Evolutionary conservation across 2,797 vertebrate genomes (phyloP), one percentile per base, ranked within the genome.

Genomic region (Typhlichthys eigenmanni): DNA sequence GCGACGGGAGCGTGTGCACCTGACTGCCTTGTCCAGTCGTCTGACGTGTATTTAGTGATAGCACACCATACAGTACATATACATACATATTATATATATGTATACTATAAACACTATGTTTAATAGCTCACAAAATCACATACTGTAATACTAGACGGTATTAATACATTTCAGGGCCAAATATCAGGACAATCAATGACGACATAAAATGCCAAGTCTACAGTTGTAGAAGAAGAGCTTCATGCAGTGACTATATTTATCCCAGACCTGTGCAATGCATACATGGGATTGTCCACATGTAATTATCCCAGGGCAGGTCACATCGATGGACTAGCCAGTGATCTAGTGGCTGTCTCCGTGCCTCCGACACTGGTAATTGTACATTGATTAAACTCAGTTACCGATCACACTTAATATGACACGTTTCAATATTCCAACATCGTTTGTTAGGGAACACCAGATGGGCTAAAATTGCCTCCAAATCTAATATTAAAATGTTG

Each of bases 341-440:
- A 77, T 51, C 19, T 8, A 51, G 17, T 19, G 54, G 66, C 70
- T 72, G 69, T 59, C 58, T 71, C 45, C 45, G 45, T 10, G 56
- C 49, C 63, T 79, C 57, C 34, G 51, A 76, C 76, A 68, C 64
- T 69, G 76, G 48, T 78, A 84, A 89, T 82, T 78, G 70, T 68
- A 60, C 66, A 78, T 72, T 68, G 69, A 80, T 86, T 75, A 73
- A 47, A 73, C 52, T 50, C 29, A 43, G 64, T 74, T 64, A 75
- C 64, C 62, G 58, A 60, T 87, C 79, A 68, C 56, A 65, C 48
- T 71, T 71, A 59, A 74, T 72, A 78, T 72, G 76, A 60, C 75
- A 66, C 32, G 38, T 76, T 76, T 76, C 55, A 19, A 43, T 58
- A 58, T 66, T 75, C 14, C 32, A 46, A 67, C 32, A 55, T 19